Conservation (phyloP, 2,113 vertebrate species). For the Triplophysa dalaica region DNA sequence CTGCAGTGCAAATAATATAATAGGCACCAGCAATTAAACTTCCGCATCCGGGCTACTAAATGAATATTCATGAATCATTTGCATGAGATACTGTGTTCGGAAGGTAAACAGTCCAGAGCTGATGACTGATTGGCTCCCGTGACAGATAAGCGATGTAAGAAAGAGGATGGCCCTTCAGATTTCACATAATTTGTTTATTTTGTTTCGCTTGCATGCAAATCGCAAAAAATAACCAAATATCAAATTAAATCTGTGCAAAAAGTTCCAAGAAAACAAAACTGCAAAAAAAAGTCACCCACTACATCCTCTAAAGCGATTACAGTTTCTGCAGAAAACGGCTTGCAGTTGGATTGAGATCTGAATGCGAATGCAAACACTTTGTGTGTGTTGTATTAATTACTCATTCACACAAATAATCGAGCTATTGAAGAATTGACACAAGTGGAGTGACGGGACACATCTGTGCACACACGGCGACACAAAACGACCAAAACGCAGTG, state of each 20-base stretch:
- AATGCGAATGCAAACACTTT: neutral
- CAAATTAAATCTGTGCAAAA: neutral
- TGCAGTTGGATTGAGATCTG: neutral
- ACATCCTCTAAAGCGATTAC: neutral
- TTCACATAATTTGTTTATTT: constrained; percentile 16
- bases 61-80: constrained; percentile 34
- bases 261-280: neutral
- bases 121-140: neutral
- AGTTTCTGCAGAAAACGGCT: neutral
- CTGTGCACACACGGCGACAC: neutral
- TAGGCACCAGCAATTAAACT: neutral
- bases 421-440: neutral
- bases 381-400: no score
- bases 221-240: neutral
- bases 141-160: neutral
- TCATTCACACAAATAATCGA: neutral
- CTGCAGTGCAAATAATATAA: neutral
- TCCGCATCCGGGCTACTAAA: constrained; percentile 5
- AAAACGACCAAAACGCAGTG: constrained; percentile 19
- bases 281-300: neutral
- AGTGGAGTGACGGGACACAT: neutral
- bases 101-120: constrained; percentile 22
- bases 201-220: constrained; percentile 1
- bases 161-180: neutral
- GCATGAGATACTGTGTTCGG: constrained; percentile 5